phyloP scores from a whole-genome alignment of 2,888 invertebrate species.

The Meteorus cinctellus region DNA sequence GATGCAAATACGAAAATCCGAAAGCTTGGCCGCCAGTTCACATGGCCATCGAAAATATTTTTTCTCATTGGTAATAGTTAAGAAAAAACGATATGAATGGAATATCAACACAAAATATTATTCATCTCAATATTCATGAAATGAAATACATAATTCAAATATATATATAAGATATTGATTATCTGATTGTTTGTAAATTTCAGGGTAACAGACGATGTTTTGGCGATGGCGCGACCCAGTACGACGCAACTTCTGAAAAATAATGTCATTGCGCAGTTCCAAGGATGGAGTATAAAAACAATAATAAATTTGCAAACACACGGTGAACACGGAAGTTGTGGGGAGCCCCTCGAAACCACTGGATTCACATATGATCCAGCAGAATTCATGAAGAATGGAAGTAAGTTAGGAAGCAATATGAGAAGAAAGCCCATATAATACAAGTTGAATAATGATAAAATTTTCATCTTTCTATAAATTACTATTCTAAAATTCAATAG shows the following conservation, averaged over 20 bases:
- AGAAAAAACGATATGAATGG: background rate
- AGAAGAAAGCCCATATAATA: background rate
- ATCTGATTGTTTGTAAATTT: constrained; percentile 19
- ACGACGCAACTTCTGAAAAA: constrained; percentile 83
- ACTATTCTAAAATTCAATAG: background rate
- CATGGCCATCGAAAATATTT: constrained; percentile 86
- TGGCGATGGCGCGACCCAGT: constrained; percentile 92
- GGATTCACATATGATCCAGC: constrained; percentile 92
- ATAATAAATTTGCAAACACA: constrained; percentile 90
- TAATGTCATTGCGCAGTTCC: constrained; percentile 86
- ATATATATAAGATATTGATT: background rate
- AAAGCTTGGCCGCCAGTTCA: constrained; percentile 77
- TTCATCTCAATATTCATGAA: background rate
- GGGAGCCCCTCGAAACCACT: constrained; percentile 82
- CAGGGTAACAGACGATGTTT: constrained; percentile 91
- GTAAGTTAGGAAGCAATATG: constrained; percentile 75
- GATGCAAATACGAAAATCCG: constrained; percentile 86
- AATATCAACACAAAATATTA: background rate
- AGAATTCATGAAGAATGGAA: constrained; percentile 87
- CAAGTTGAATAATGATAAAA: background rate
- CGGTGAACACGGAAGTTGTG: constrained; percentile 91
- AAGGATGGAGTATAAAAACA: constrained; percentile 85
- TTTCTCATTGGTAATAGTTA: constrained; percentile 85
- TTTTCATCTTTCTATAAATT: background rate
- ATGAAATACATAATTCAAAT: background rate